Evolutionary conservation across 2,113 vertebrate species (phyloP), one percentile per base, ranked within the genome.

Genomic region (Dasypus novemcinctus): DNA sequence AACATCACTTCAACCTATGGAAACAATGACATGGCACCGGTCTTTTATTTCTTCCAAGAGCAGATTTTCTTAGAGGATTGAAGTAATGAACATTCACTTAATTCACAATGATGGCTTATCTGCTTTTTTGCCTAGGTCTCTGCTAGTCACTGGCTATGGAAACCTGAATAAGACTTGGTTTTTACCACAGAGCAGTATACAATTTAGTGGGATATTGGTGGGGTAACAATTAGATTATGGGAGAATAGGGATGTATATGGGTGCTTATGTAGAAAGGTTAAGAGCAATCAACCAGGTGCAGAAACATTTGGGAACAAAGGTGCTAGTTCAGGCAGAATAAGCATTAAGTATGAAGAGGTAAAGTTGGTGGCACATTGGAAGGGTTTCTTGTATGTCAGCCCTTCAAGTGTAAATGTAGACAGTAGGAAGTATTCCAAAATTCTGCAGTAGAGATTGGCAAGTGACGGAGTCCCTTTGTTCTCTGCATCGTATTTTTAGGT

Each of bases 31-130:
- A 31, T 66, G 69, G 1, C n/a, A 46, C 36, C 66, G 41, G 13
- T 52, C n/a, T 64, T 63, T 43, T 52, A 4, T 92, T 33, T n/a
- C 17, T 43, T 85, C n/a, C 1, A 4, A 69, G 49, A 79, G 25
- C 78, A 93, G 38, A 25, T 91, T 92, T 95, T 78, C 81, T 90
- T 93, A 86, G 90, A 93, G 33, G 43, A 54, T 43, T 49, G 41
- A 59, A 78, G 4, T 21, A 76, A 31, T 49, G 46, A 72, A 78
- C 33, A 90, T 31, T 83, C 20, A 54, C 52, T 85, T 84, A 25
- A 57, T 66, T 87, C 36, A 81, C 81, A 52, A 93, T 76, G 25
- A 59, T 61, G 49, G 41, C 23, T 52, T 75, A 43, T 15, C n/a
- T 38, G 43, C 41, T 83, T 83, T 57, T 86, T 76, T 57, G 61